Percentiles rank a stretch among this genome's conserved stretches.
phyloP scores from a whole-genome alignment of 2,888 invertebrate genomes.

The Meiosimyza decipiens region DNA sequence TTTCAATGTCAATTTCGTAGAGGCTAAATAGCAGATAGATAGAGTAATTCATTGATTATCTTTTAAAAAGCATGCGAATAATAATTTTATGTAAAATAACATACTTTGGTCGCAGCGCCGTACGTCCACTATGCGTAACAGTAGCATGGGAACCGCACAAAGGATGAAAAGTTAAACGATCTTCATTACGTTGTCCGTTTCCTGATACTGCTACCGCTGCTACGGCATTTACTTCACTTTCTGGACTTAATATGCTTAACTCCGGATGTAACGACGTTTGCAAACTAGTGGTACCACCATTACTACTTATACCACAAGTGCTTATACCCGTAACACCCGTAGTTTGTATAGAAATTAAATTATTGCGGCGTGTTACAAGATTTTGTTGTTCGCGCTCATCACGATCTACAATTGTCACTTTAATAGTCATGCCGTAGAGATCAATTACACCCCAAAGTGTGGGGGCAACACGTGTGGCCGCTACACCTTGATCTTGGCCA shows the following conservation, averaged over 20 bases:
- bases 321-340: conserved; percentile 24
- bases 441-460: conserved; percentile 95
- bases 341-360: conserved; percentile 62
- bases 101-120: conserved; percentile 93
- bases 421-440: conserved; percentile 93
- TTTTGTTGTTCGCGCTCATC: conserved; percentile 83
- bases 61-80: no score
- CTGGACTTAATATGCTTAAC: conserved; percentile 62
- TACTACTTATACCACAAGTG: conserved; percentile 36
- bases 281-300: conserved; percentile 27
- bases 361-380: conserved; percentile 76
- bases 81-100: conserved; percentile 45
- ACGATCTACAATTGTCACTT: conserved; percentile 87
- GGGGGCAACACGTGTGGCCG: conserved; percentile 82
- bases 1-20: no score
- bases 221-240: conserved; percentile 61
- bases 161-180: conserved; percentile 87
- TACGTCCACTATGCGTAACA: conserved; percentile 89
- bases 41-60: no score
- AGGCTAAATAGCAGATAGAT: no score
- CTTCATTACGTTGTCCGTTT: conserved; percentile 67
- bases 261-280: conserved; percentile 47
- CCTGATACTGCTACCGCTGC: conserved; percentile 51
- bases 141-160: conserved; percentile 93
- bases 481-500: conserved; percentile 91